Evolutionary conservation across 2,797 vertebrate genomes (phyloP), one percentile per base, ranked within the genome.

Genomic region (Coregonus sp.): DNA sequence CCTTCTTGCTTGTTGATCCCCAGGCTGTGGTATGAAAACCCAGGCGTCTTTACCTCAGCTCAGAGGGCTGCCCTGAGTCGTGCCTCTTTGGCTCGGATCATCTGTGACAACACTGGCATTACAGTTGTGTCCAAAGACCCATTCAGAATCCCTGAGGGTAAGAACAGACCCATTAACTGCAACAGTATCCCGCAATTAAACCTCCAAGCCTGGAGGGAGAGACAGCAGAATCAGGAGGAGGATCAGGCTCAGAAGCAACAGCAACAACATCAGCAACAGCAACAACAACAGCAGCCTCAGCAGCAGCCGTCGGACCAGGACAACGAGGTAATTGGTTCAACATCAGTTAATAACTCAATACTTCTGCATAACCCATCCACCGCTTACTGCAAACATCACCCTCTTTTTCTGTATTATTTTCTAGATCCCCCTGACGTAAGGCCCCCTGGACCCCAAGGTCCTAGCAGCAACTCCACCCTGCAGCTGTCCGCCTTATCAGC

Each of bases 21-120:
- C 91, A 99, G 97, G 73, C 92, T 98, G 87, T 99, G 96, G 96
- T 95, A 94, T 89, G 90, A 97, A 91, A 96, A 92, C 0, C 76
- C 37, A 0, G 94, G 91, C 0, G 89, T 96, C 78, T 99, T 99
- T 88, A 95, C 93, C 0, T 0, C 0, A 0, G 66, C 67, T n/a
- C 96, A 98, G 85, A 83, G 67, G 68, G 0, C 1, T 0, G 89
- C 94, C 12, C 85, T 98, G 54, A 52, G 68, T 52, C 61, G 75
- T 1, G 74, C 86, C 67, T 91, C 89, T 0, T 68, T 98, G 70
- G 87, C 95, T 0, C 89, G 76, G 6, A 86, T 98, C 59, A 91
- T 98, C 88, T 98, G 97, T 70, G 95, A 95, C 86, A 99, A 97
- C 81, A 97, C 95, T 0, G 93, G 1, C 5, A 93, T 98, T 82